phyloP scores from a whole-genome alignment of 2,113 vertebrate species.

The Marmota flaviventris region DNA sequence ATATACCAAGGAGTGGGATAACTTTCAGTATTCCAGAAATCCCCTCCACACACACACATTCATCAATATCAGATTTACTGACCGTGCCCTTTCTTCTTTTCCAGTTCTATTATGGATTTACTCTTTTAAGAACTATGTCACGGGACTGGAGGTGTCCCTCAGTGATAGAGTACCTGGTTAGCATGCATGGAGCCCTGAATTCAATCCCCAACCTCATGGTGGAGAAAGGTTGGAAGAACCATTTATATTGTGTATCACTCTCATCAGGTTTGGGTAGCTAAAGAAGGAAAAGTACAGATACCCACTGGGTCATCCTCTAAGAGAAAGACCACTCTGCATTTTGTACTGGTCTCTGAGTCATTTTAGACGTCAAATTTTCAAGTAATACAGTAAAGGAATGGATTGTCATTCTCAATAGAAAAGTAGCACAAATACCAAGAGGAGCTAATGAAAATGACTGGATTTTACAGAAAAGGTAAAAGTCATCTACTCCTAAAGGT shows the following conservation, averaged over 20 bases:
- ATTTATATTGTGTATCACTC: background rate
- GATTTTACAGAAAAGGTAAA: slow-evolving; percentile 31
- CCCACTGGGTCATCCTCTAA: background rate
- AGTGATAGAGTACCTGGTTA: no score
- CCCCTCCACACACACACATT: no score
- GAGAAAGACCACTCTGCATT: background rate
- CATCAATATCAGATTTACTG: background rate
- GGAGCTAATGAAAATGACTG: background rate
- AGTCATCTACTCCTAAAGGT: background rate
- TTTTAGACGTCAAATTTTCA: background rate
- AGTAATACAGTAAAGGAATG: background rate
- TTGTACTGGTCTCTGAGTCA: background rate
- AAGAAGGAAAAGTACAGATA: background rate
- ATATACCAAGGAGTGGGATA: no score
- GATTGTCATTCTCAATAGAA: background rate
- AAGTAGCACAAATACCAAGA: background rate
- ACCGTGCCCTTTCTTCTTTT: background rate
- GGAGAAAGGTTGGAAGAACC: no score
- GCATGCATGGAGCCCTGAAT: no score
- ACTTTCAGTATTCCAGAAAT: background rate
- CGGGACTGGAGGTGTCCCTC: no score
- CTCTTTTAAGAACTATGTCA: background rate
- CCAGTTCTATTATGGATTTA: background rate
- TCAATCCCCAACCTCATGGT: no score
- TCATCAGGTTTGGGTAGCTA: background rate